Evolutionary conservation across 2,113 vertebrate species (phyloP).

Genomic region (Haemorhous mexicanus): DNA sequence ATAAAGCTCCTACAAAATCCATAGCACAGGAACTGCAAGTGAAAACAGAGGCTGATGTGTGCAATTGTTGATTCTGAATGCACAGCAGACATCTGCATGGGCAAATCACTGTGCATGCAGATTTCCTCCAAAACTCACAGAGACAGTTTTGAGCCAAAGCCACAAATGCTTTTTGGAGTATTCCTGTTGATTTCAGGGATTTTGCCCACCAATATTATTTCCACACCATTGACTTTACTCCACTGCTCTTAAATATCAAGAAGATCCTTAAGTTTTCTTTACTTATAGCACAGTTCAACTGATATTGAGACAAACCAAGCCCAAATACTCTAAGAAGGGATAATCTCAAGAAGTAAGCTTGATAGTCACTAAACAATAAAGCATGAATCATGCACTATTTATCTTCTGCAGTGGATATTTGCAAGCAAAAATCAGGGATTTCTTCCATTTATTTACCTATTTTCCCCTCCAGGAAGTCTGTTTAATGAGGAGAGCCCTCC

Average conservation of each 20-base stretch:
- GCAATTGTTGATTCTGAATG: slow-evolving; percentile 25
- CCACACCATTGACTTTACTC: background rate
- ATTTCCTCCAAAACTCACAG: background rate
- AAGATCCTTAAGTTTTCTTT: background rate
- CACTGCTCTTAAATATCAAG: background rate
- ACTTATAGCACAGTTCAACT: background rate
- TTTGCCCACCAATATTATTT: background rate
- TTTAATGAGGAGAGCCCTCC: background rate
- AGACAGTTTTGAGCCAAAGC: background rate
- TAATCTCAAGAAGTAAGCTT: background rate
- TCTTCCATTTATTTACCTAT: background rate
- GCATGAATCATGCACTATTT: background rate
- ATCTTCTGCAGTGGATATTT: background rate
- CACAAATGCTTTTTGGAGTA: background rate
- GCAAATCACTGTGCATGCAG: background rate
- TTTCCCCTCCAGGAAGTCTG: background rate
- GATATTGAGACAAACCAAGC: background rate
- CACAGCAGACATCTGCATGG: slow-evolving; percentile 32
- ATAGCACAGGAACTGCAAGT: slow-evolving; percentile 3
- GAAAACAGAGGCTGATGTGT: slow-evolving; percentile 1
- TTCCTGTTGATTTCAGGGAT: background rate
- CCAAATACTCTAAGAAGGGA: background rate
- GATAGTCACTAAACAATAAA: background rate
- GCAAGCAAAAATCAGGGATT: background rate
- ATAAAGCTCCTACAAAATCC: background rate